A percentile compares a stretch with the other conserved stretches of the same genome.
Conservation (phyloP, 2,113 vertebrate genomes). For the Eptesicus fuscus region DNA sequence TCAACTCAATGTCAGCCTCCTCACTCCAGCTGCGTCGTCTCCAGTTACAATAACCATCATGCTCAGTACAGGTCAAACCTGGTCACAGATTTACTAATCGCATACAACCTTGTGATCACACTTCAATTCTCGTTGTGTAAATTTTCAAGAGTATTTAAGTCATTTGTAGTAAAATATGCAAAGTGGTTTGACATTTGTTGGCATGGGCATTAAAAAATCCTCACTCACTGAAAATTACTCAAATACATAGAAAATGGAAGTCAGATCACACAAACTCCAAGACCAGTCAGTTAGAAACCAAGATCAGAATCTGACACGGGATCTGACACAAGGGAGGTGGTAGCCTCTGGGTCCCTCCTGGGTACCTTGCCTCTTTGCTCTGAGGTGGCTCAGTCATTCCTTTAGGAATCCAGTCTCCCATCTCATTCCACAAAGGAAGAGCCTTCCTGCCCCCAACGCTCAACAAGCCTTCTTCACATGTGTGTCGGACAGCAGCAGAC, state of each 20-base stretch:
- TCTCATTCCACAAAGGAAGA: not conserved
- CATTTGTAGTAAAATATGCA: not conserved
- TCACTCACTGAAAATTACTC: not conserved
- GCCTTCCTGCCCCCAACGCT: not conserved
- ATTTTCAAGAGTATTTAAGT: not conserved
- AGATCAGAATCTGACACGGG: not conserved
- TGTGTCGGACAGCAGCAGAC: not conserved
- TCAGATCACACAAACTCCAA: not conserved
- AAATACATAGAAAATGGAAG: not conserved
- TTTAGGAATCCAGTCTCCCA: not conserved
- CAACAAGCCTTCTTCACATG: not conserved
- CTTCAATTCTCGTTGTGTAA: not conserved
- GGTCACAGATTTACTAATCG: not conserved
- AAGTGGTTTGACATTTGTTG: not conserved
- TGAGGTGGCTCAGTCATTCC: not conserved
- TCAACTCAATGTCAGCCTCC: slow-evolving; percentile 31
- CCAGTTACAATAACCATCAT: not conserved
- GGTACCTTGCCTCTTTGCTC: not conserved
- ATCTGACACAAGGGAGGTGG: not conserved
- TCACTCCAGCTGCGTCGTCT: not conserved
- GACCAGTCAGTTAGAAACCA: not conserved
- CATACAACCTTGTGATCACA: not conserved
- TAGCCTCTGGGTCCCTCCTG: not conserved
- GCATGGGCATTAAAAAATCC: not conserved
- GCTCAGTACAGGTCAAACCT: not conserved